phyloP scores from a whole-genome alignment of 2,113 vertebrate species.

The Martes martes region DNA sequence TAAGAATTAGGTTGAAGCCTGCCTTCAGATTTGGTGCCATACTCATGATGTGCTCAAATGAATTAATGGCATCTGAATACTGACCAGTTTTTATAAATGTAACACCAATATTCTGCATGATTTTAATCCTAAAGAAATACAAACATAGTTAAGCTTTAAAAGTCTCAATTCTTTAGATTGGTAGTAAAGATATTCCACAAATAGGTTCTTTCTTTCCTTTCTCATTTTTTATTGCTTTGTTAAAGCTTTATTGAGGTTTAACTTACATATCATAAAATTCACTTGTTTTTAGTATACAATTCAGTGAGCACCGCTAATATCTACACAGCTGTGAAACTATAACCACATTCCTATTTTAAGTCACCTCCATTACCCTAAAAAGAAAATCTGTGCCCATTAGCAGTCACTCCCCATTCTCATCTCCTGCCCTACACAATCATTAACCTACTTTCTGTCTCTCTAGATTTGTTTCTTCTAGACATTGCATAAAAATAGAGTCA shows the following conservation, averaged over 20 bases:
- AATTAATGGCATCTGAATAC: conserved; percentile 92
- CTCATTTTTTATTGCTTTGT: background rate
- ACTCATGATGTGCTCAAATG: conserved; percentile 96
- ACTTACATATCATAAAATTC: background rate
- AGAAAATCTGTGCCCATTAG: background rate
- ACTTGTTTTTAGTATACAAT: background rate
- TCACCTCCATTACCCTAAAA: background rate
- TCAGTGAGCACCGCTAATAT: background rate
- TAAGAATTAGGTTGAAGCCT: conserved; percentile 94
- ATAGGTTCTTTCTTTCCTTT: background rate
- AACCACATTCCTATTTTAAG: background rate
- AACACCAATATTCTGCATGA: conserved; percentile 98
- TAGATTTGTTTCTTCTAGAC: background rate
- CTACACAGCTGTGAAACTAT: background rate
- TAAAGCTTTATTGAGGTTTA: background rate
- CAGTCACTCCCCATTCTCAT: background rate
- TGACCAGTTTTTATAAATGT: conserved; percentile 94
- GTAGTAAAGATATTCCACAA: background rate
- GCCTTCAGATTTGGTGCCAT: conserved; percentile 92
- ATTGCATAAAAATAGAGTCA: background rate
- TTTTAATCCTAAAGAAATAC: conserved; percentile 90
- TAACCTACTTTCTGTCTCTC: background rate
- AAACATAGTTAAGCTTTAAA: background rate
- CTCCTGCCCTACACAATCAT: background rate
- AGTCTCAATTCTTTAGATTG: background rate